Evolutionary conservation across 2,888 invertebrate genomes (phyloP), one percentile per base, ranked within the genome.

Genomic region (Plemyria rubiginata): DNA sequence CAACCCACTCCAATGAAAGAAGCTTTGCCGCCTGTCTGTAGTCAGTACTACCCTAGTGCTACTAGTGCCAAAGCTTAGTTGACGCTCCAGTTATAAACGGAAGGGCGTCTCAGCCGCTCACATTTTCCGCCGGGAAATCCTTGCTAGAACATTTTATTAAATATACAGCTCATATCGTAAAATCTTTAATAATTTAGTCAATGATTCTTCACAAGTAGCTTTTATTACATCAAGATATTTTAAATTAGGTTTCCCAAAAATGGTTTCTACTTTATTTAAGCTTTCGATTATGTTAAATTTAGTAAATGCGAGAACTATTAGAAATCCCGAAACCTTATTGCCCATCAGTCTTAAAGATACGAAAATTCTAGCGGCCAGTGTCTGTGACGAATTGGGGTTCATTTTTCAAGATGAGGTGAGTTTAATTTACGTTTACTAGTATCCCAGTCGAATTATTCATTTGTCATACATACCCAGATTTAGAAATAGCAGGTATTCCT

Each of bases 81-180:
- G 71, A 68, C 71, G 67, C 80, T 78, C 84, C 84, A 86, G 83
- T 85, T 78, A 70, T 68, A 64, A 68, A 65, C 72, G 71, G 76
- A 73, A 76, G 79, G 77, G 81, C 84, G 75, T 32, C 70, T 68
- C 74, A 68, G 71, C 76, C 68, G 64, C 57, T 70, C 71, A 66
- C 48, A 64, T 65, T 64, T 58, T 65, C 62, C 68, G 53, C 40
- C 55, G 53, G 40, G 53, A 46, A 60, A 54, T 53, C 68, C 69
- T 66, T 65, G 9, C n/a, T 0, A 59, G 68, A 60, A 60, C 59
- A 13, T 8, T 4, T 0, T 7, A 13, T 8, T 8, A 48, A 48
- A 32, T 4, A 32, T 8, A 4, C 2, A 32, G 32, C 32, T 38
- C 36, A 6, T n/a, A n/a, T 32, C 8, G 7, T 32, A 32, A 32